Evolutionary conservation across 2,797 vertebrate genomes (phyloP), one percentile per base, ranked within the genome.

Genomic region (Gymnoscopelus microlampas): DNA sequence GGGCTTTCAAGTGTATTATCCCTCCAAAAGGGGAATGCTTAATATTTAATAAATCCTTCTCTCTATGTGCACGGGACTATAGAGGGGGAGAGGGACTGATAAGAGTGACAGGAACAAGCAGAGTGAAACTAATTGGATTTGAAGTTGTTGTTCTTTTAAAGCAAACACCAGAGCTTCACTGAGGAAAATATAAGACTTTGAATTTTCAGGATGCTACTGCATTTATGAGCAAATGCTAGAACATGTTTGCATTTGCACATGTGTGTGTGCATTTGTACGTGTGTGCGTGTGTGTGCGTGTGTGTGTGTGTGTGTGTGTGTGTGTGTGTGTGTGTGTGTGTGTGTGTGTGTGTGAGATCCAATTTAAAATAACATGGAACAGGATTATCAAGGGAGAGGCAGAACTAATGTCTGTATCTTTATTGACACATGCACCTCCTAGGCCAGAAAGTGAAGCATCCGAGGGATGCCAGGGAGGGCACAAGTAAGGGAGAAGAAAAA

Each of bases 31-130:
- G 84, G 78, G 58, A 79, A 65, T 1, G 51, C 79, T 81, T 90
- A 63, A 92, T 92, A 83, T 89, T 90, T 87, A 84, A 92, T 90
- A 90, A 85, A 85, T 84, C 77, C 80, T 51, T 9, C 32, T 15
- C 14, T 39, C 58, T 61, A 62, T 67, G 70, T 66, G 81, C 57
- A 14, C 19, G 15, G 51, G 35, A 23, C 70, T 75, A 84, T 71
- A 78, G 77, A 78, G 71, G 62, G 70, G 62, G 70, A 72, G 68
- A 19, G 68, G 66, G 62, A 73, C 67, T 71, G 81, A 89, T 85
- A 81, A 83, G 83, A 86, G 65, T 85, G 87, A 85, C 85, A 86
- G 81, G 66, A 77, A 78, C 71, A 76, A 74, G 75, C 51, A 3
- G 10, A 74, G 70, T 76, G 77, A 78, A 70, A 81, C 68, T 85